Conservation (phyloP, 2,888 invertebrate species). For the Sminthurinus aureus region DNA sequence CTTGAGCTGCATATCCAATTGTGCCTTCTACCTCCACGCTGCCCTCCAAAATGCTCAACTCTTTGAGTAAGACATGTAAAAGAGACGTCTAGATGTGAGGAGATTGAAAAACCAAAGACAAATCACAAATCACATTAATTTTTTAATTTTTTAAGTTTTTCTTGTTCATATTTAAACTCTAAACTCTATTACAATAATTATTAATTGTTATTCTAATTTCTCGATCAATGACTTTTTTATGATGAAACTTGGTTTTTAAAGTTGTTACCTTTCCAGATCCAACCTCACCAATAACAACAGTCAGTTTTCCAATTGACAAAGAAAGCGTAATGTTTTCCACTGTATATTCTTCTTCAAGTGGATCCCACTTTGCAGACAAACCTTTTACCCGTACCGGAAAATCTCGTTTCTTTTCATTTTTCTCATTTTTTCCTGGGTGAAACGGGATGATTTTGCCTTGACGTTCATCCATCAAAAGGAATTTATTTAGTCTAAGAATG, state of each 20-base stretch:
- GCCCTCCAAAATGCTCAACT: conserved; percentile 64
- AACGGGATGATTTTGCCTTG: not conserved
- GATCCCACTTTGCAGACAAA: conserved; percentile 60
- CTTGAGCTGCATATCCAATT: conserved; percentile 63
- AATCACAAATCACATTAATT: too few species aligned
- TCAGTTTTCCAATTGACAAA: conserved; percentile 71
- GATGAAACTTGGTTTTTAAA: not conserved
- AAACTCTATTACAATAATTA: too few species aligned
- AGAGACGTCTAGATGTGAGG: conserved; percentile 47
- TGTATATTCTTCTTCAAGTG: conserved; percentile 67
- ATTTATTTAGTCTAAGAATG: conserved; percentile 71
- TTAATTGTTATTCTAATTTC: too few species aligned
- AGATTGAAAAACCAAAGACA: too few species aligned
- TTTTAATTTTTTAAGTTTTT: too few species aligned
- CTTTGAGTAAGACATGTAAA: conserved; percentile 64
- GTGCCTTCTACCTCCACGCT: conserved; percentile 63
- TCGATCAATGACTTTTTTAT: not conserved
- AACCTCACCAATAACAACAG: conserved; percentile 61
- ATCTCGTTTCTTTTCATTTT: conserved; percentile 62
- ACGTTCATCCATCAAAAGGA: not conserved
- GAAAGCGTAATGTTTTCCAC: conserved; percentile 74
- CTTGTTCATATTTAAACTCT: too few species aligned
- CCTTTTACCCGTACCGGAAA: conserved; percentile 42
- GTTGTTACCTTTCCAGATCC: conserved; percentile 59
- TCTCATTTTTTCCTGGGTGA: not conserved